Base-by-base conservation (phyloP, 2,113 vertebrate species). In the Tricholaema leucomelas region DNA sequence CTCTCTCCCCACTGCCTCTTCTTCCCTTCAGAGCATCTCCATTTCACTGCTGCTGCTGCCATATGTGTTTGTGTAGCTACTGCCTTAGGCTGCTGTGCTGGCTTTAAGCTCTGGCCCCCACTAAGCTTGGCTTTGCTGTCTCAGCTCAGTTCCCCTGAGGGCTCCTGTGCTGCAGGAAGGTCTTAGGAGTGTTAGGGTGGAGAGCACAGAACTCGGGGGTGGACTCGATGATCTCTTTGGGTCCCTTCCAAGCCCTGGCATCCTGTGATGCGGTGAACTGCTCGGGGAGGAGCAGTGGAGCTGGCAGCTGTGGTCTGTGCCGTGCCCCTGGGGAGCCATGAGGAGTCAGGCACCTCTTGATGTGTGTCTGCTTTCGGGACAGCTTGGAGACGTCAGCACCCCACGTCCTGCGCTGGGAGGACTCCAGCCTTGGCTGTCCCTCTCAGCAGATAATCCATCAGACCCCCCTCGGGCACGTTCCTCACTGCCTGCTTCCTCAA, bases 371-470 rank as follows among this genome's bases (percentile, higher is more conserved):
- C 38, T 92, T 75, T 71, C 27, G 30, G 65, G 27, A n/a, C 40
- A 55, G 78, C 90, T 94, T 65, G 44, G 21, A 55, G 30, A 60
- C 13, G 64, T 85, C 67, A 90, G 24, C 12, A 33, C 67, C 75
- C 38, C 38, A 21, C 10, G 66, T 42, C 83, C 10, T 40, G 28
- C 48, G 6, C 8, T 75, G 18, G 67, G 38, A 15, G 31, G 8
- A 90, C 35, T 36, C 16, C 6, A 90, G 60, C 42, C 46, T 72
- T 88, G 67, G 19, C 42, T 55, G 27, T 21, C 74, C 50, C 2
- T 76, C 91, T 93, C 48, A 83, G 23, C 24, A 83, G 79, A 9
- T 61, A 46, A 52, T 92, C 24, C 18, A 59, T 33, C 69, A 75
- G 58, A 31, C 78, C 74, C 36, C 23, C 11, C 55, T 31, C 16